Conservation (phyloP, 2,888 invertebrate genomes). For the Hydraecia micacea region DNA sequence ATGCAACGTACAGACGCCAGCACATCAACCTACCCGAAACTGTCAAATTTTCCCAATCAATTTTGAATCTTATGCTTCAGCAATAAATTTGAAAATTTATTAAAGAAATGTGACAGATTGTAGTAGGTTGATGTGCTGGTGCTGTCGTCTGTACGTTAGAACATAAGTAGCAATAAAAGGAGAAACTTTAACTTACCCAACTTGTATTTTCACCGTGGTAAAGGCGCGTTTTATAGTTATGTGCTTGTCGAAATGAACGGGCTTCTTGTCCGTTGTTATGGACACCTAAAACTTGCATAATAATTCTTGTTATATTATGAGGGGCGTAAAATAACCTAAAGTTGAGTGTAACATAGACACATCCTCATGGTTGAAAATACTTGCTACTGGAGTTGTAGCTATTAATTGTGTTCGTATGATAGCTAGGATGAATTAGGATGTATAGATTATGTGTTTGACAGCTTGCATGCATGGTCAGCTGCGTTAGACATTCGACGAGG, state of each 20-base stretch:
- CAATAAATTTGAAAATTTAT: too few relatives aligned
- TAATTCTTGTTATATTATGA: slow-evolving; percentile 33
- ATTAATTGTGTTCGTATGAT: slow-evolving; percentile 15
- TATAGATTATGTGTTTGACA: slow-evolving; percentile 18
- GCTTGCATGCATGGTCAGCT: neutral
- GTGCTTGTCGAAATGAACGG: slow-evolving; percentile 22
- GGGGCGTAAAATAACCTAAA: slow-evolving; percentile 2
- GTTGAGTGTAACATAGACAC: neutral
- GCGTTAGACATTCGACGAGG: neutral
- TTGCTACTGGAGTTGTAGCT: neutral
- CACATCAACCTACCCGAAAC: too few relatives aligned
- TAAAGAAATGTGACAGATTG: too few relatives aligned
- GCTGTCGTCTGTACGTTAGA: too few relatives aligned
- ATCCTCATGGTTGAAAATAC: neutral
- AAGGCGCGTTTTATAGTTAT: slow-evolving; percentile 47
- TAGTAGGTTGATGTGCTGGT: too few relatives aligned
- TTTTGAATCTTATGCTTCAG: too few relatives aligned
- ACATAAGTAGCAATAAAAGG: slow-evolving; percentile 38
- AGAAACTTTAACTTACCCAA: slow-evolving; percentile 45
- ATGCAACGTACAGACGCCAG: too few relatives aligned
- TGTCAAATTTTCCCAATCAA: too few relatives aligned
- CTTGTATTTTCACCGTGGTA: slow-evolving; percentile 38
- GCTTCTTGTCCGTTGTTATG: slow-evolving; percentile 31
- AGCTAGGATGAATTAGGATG: slow-evolving; percentile 13
- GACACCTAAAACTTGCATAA: slow-evolving; percentile 1